phyloP scores from a whole-genome alignment of 2,113 vertebrate species.

The Lipotes vexillifer region DNA sequence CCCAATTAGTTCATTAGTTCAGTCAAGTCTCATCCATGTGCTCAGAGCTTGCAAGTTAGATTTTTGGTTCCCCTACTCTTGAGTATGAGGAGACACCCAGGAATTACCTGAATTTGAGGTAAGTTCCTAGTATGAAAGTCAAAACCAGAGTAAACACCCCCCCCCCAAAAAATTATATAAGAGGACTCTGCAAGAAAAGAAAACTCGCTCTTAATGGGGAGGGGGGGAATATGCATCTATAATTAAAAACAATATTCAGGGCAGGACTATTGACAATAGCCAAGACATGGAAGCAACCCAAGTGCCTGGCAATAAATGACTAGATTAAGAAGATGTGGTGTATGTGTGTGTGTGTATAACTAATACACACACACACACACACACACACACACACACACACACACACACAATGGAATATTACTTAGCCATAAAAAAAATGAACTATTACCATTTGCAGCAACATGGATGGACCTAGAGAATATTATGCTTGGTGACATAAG shows the following conservation, averaged over 20 bases:
- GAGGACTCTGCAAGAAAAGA: neutral
- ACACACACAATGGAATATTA: neutral
- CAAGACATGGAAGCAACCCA: neutral
- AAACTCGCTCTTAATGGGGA: neutral
- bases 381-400: neutral
- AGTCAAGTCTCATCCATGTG: neutral
- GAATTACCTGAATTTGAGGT: neutral
- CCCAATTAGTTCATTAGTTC: neutral
- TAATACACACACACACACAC: neutral
- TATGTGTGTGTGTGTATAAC: no score
- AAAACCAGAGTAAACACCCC: neutral
- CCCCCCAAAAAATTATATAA: neutral
- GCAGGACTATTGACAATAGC: neutral
- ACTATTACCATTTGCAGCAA: neutral
- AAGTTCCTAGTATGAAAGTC: neutral
- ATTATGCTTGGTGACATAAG: neutral
- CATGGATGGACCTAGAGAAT: neutral
- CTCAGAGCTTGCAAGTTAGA: neutral
- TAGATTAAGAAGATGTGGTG: neutral
- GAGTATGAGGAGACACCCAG: neutral
- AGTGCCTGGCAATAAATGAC: neutral
- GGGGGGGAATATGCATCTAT: neutral
- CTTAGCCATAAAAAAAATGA: neutral
- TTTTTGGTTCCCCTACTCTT: neutral
- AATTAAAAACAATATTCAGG: neutral